These are phyloP conservation scores for Aspidoscelis tigris DNA, from an alignment of 2,113 vertebrate species.

Conservation along the genomic window DNA sequence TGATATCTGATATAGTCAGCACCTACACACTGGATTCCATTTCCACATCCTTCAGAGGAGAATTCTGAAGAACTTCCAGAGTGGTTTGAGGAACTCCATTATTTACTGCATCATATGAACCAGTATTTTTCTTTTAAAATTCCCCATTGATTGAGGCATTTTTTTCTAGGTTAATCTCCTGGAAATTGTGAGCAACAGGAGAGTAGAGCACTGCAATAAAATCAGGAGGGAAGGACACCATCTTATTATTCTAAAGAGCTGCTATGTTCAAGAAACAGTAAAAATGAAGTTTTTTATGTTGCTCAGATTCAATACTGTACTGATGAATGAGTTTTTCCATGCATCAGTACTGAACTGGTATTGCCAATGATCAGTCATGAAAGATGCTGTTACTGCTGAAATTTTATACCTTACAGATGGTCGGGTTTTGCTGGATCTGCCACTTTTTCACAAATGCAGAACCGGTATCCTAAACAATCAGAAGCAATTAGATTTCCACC, in stretches of 20 bases:
- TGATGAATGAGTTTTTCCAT: background rate
- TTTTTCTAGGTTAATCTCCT: background rate
- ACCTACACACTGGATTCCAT: no score
- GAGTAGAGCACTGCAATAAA: background rate
- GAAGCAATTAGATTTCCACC: slow-evolving; percentile 10
- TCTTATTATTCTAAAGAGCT: background rate
- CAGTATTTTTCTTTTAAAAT: no score
- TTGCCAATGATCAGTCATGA: accelerated
- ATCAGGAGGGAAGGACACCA: background rate
- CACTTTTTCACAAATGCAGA: slow-evolving; percentile 48
- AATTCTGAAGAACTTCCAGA: no score
- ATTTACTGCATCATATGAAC: no score
- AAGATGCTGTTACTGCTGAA: accelerated
- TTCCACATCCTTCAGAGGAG: no score
- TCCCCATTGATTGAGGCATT: no score
- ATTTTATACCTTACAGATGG: background rate
- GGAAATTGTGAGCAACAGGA: background rate
- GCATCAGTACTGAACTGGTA: background rate
- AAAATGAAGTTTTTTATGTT: no score
- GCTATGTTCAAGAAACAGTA: background rate
- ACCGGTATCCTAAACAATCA: slow-evolving; percentile 19
- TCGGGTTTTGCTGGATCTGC: background rate
- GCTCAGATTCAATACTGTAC: no score
- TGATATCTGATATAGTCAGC: no score
- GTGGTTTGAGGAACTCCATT: no score